phyloP scores from a whole-genome alignment of 2,113 vertebrate genomes.

The Hydrolagus affinis region DNA sequence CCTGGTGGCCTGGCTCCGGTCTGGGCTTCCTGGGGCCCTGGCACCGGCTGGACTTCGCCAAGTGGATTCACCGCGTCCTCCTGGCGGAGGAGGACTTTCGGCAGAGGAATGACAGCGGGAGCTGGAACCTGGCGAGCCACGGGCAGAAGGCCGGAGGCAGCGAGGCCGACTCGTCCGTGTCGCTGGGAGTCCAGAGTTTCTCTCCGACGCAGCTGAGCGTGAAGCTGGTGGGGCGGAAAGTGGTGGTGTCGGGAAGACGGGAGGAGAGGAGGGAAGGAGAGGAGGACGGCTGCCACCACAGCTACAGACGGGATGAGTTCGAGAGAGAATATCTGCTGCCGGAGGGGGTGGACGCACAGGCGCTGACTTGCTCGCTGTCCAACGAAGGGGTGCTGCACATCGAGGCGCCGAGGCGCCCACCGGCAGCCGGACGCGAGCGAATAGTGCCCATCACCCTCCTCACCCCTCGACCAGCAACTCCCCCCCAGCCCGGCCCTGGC shows the following conservation, averaged over 20 bases:
- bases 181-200: conserved; percentile 35
- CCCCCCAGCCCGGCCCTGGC: background rate
- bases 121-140: too few relatives aligned
- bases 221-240: conserved; percentile 38
- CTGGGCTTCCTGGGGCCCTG: too few relatives aligned
- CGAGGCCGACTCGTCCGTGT: conserved; percentile 30
- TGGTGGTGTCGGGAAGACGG: conserved; percentile 37
- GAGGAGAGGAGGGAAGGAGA: conserved; percentile 34
- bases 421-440: background rate
- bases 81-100: too few relatives aligned
- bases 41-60: too few relatives aligned
- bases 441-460: background rate
- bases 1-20: too few relatives aligned
- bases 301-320: conserved; percentile 40
- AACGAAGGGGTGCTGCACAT: conserved; percentile 37
- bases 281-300: conserved; percentile 34
- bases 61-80: too few relatives aligned
- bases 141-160: background rate
- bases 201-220: conserved; percentile 39
- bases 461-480: background rate
- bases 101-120: too few relatives aligned
- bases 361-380: conserved; percentile 37
- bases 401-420: conserved; percentile 33
- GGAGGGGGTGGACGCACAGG: conserved; percentile 34
- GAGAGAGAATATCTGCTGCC: conserved; percentile 39